phyloP scores from a whole-genome alignment of 2,888 invertebrate genomes.

The Polylopha cassiicola region DNA sequence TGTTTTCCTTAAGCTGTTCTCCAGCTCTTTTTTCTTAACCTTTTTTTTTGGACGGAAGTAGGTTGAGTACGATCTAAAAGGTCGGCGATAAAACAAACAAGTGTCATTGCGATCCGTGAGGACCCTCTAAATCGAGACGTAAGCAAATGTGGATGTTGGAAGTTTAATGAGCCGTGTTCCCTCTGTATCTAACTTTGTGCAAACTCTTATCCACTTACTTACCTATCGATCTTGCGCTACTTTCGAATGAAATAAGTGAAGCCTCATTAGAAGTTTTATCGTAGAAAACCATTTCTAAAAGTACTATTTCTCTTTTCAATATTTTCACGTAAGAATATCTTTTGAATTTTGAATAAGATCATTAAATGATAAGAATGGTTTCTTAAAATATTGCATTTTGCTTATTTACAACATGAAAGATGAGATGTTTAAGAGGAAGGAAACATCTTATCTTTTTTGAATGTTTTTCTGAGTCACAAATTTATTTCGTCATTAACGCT shows the following conservation, averaged over 20 bases:
- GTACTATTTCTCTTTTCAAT: slow-evolving; percentile 22
- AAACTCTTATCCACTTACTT: slow-evolving; percentile 40
- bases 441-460: too few species aligned
- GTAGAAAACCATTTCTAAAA: slow-evolving; percentile 28
- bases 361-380: too few species aligned
- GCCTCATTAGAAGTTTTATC: slow-evolving; percentile 33
- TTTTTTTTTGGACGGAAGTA: slow-evolving; percentile 31
- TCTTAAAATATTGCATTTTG: too few species aligned
- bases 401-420: too few species aligned
- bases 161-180: slow-evolving; percentile 61
- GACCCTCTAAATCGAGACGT: slow-evolving; percentile 49
- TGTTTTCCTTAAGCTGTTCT: slow-evolving; percentile 23
- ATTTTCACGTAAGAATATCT: too few species aligned
- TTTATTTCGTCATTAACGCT: too few species aligned
- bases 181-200: slow-evolving; percentile 46
- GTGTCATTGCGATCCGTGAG: slow-evolving; percentile 50
- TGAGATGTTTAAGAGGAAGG: too few species aligned
- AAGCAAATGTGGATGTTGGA: slow-evolving; percentile 59
- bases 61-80: slow-evolving; percentile 47
- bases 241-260: slow-evolving; percentile 43
- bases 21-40: slow-evolving; percentile 22
- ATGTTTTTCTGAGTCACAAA: too few species aligned
- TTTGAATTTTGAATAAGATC: too few species aligned
- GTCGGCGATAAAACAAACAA: slow-evolving; percentile 58
- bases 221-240: slow-evolving; percentile 41